These are phyloP conservation scores for Paedocypris sp. DNA, from an alignment of 2,113 vertebrate species.

Conservation along the genomic window DNA sequence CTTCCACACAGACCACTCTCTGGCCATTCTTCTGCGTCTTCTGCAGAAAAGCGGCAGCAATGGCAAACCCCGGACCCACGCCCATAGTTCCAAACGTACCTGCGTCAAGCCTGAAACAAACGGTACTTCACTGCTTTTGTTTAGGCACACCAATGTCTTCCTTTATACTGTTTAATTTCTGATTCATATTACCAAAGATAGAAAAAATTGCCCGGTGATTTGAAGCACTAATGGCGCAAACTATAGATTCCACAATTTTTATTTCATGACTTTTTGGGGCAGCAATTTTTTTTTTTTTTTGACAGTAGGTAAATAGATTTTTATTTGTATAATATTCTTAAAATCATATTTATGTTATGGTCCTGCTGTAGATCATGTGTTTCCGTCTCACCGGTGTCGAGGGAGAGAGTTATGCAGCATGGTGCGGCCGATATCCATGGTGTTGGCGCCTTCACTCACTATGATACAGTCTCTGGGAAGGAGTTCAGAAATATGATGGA, in stretches of 20 bases:
- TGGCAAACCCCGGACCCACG: slow-evolving; percentile 85
- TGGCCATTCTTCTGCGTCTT: slow-evolving; percentile 51
- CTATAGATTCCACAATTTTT: too few relatives aligned
- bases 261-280: too few relatives aligned
- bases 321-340: too few relatives aligned
- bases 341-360: too few relatives aligned
- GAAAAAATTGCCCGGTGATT: too few relatives aligned
- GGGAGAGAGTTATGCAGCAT: slow-evolving; percentile 81
- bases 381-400: slow-evolving; percentile 77
- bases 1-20: slow-evolving; percentile 80
- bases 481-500: slow-evolving; percentile 72
- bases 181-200: too few relatives aligned
- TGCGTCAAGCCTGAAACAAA: slow-evolving; percentile 75
- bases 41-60: slow-evolving; percentile 78
- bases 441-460: slow-evolving; percentile 92
- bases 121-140: not conserved
- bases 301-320: too few relatives aligned
- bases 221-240: too few relatives aligned
- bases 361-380: not conserved
- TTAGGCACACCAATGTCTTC: too few relatives aligned
- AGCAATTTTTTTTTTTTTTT: too few relatives aligned
- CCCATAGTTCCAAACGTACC: slow-evolving; percentile 98
- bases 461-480: slow-evolving; percentile 82
- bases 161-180: too few relatives aligned
- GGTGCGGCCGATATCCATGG: slow-evolving; percentile 96